Conservation (phyloP, 1,140 invertebrate species). For the Zaprionus gabonicus region DNA sequence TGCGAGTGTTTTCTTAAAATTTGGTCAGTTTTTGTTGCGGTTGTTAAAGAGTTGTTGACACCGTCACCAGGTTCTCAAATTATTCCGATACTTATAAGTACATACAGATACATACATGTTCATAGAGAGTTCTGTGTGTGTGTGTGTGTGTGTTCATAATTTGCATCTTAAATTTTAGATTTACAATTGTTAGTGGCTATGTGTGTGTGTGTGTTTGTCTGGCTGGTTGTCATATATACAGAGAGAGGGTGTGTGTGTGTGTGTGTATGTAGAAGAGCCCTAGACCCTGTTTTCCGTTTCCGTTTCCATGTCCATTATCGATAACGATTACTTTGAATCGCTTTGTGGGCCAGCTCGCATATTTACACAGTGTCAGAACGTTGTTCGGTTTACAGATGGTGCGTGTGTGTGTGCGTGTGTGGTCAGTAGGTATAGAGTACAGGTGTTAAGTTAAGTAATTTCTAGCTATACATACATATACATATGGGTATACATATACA, state of each 20-base stretch:
- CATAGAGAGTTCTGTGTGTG: conserved; percentile 14
- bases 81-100: conserved; percentile 38
- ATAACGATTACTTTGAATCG: conserved; percentile 6
- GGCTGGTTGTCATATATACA: conserved; percentile 51
- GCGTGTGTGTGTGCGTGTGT: conserved; percentile 9
- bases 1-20: conserved; percentile 13
- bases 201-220: conserved; percentile 20
- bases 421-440: conserved; percentile 22
- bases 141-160: conserved; percentile 26
- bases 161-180: conserved; percentile 29
- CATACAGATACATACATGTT: conserved; percentile 35
- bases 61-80: conserved; percentile 39
- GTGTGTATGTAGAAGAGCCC: conserved; percentile 24
- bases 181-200: conserved; percentile 50
- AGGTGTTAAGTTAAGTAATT: conserved; percentile 36
- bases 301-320: conserved; percentile 16
- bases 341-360: conserved; percentile 44
- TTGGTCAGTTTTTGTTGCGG: conserved; percentile 30
- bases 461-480: conserved; percentile 47
- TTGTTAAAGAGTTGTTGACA: conserved; percentile 30
- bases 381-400: conserved; percentile 29
- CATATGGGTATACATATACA: conserved; percentile 40
- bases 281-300: conserved; percentile 29
- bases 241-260: conserved; percentile 35
- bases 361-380: conserved; percentile 55